Conservation (phyloP, 2,888 invertebrate species). For the Ennomos quercinarius region DNA sequence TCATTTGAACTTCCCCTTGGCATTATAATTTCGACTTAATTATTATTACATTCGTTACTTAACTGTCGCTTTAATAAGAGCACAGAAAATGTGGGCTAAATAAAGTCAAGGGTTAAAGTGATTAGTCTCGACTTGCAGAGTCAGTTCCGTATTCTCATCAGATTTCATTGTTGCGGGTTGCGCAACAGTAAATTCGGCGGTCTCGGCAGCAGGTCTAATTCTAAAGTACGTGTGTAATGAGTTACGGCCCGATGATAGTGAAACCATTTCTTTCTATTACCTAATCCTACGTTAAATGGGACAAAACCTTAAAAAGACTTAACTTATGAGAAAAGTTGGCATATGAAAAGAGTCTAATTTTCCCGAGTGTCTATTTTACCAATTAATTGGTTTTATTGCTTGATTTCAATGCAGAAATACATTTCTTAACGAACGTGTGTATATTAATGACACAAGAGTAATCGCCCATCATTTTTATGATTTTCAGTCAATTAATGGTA, state of each 20-base stretch:
- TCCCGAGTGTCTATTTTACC: too few relatives aligned
- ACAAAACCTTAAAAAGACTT: too few relatives aligned
- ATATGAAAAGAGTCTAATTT: too few relatives aligned
- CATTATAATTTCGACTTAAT: constrained; percentile 57
- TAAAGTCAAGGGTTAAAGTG: constrained; percentile 51
- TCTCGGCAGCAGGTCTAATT: constrained; percentile 50
- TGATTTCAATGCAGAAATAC: too few relatives aligned
- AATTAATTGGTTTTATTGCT: too few relatives aligned
- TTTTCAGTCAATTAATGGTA: neutral
- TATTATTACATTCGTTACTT: constrained; percentile 60
- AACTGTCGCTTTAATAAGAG: constrained; percentile 73
- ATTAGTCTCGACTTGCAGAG: constrained; percentile 25
- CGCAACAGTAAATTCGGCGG: constrained; percentile 51
- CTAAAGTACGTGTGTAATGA: constrained; percentile 41
- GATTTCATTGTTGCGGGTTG: constrained; percentile 50
- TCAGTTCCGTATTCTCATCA: constrained; percentile 53
- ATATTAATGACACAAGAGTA: too few relatives aligned
- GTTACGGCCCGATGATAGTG: constrained; percentile 31
- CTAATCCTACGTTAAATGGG: constrained; percentile 4
- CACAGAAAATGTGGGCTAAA: constrained; percentile 69
- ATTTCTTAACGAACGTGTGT: too few relatives aligned
- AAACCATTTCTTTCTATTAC: constrained; percentile 19
- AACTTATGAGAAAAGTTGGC: too few relatives aligned
- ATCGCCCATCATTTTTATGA: too few relatives aligned
- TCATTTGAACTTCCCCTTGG: constrained; percentile 67